These are phyloP conservation scores for Cephonodes hylas DNA, from an alignment of 2,888 invertebrate genomes.

Conservation along the genomic window DNA sequence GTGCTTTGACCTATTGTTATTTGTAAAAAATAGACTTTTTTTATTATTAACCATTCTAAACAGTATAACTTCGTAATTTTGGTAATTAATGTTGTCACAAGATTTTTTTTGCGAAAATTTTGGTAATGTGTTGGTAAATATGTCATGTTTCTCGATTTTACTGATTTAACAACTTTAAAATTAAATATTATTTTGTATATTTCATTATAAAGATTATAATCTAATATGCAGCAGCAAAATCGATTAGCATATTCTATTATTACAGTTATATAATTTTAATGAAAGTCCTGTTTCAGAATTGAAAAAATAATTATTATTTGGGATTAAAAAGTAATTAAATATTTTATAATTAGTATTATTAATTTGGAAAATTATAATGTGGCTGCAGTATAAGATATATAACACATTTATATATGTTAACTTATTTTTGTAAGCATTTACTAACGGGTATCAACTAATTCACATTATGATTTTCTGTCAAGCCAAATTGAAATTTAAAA, in stretches of 20 bases:
- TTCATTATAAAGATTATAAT: neutral
- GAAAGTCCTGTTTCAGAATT: constrained; percentile 5
- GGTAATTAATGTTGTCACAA: no score
- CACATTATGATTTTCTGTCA: constrained; percentile 10
- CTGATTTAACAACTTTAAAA: neutral
- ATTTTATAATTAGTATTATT: neutral
- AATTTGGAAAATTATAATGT: constrained; percentile 6
- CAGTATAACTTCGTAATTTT: no score
- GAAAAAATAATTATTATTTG: neutral
- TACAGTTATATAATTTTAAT: neutral
- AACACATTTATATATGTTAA: neutral
- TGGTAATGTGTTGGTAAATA: neutral
- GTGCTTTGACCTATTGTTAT: no score
- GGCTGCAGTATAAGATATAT: neutral
- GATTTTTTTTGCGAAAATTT: no score
- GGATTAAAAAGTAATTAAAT: neutral
- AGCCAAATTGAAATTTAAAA: constrained; percentile 1
- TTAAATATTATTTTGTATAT: neutral
- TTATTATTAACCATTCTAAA: no score
- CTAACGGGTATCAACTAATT: constrained; percentile 1
- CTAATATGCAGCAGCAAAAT: neutral
- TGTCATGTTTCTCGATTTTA: neutral
- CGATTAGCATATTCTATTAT: neutral
- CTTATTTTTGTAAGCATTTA: neutral
- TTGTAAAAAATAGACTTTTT: no score